Evolutionary conservation across 30 jellyfish, hydroid and myxozoan species (phyloP).

Genomic region (Pseudorhiza aurosa): DNA sequence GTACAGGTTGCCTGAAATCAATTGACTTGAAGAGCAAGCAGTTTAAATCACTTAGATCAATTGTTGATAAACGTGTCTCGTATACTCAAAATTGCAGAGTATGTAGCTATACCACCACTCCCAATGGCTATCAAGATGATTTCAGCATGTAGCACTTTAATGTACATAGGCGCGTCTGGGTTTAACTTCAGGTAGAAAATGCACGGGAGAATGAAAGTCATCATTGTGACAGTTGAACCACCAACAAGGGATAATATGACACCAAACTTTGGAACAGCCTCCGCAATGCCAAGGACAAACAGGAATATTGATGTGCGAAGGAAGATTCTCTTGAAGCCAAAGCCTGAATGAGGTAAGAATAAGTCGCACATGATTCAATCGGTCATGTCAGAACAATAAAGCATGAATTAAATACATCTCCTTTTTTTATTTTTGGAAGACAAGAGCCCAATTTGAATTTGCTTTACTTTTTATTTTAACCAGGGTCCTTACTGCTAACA

Average conservation of each 20-base stretch:
- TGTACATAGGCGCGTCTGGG: conserved; percentile 56
- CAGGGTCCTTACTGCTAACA: no score
- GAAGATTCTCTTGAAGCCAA: conserved; percentile 78
- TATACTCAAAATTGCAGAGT: conserved; percentile 71
- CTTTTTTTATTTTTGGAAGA: no score
- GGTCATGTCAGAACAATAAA: no score
- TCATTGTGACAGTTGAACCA: conserved; percentile 96
- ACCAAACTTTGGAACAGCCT: conserved; percentile 91
- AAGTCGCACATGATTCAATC: no score
- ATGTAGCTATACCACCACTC: conserved; percentile 85
- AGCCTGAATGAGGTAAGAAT: conserved; percentile 34
- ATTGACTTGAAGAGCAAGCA: no score
- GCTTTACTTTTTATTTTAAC: no score
- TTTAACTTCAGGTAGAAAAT: conserved; percentile 57
- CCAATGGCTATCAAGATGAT: conserved; percentile 72
- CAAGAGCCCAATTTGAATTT: no score
- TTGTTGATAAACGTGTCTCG: conserved; percentile 31
- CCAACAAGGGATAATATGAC: conserved; percentile 83
- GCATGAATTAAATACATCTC: no score
- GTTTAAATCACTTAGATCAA: background rate
- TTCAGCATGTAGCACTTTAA: conserved; percentile 71
- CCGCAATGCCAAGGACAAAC: conserved; percentile 81
- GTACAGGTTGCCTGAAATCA: no score
- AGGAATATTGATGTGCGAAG: conserved; percentile 61
- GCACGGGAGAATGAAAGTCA: conserved; percentile 88